Evolutionary conservation across 2,888 invertebrate genomes (phyloP).

Genomic region (Dryobota labecula): DNA sequence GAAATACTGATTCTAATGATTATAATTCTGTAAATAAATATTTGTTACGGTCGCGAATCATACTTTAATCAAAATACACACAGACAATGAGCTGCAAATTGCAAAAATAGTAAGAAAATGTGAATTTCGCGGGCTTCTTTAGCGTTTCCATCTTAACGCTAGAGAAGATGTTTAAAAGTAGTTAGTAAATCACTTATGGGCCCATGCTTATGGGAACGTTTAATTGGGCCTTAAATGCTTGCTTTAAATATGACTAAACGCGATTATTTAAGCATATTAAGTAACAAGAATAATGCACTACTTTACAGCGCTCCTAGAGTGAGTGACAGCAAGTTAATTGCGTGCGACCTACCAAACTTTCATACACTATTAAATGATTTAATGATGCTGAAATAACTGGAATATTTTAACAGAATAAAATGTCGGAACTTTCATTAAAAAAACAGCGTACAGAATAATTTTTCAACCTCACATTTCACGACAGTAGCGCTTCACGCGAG

Average conservation of each 20-base stretch:
- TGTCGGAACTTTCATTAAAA: slow-evolving; percentile 52
- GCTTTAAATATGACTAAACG: neutral
- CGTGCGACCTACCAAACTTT: slow-evolving; percentile 56
- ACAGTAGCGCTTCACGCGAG: slow-evolving; percentile 45
- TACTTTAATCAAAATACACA: too few species aligned
- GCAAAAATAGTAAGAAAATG: too few species aligned
- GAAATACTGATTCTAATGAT: too few species aligned
- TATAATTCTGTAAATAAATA: too few species aligned
- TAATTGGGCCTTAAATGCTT: neutral
- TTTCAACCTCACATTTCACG: slow-evolving; percentile 42
- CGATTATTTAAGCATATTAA: neutral
- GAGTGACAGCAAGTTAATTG: slow-evolving; percentile 17
- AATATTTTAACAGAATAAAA: slow-evolving; percentile 14
- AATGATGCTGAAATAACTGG: slow-evolving; percentile 32
- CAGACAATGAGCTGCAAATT: too few species aligned
- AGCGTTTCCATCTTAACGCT: too few species aligned
- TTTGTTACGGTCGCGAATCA: too few species aligned
- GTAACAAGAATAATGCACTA: neutral
- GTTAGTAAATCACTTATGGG: neutral
- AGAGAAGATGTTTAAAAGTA: slow-evolving; percentile 17
- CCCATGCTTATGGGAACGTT: neutral
- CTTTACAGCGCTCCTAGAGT: neutral
- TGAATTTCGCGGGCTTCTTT: too few species aligned
- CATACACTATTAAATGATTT: slow-evolving; percentile 35
- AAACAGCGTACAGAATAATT: slow-evolving; percentile 28